Percentiles rank a stretch among this genome's conserved stretches.
Evolutionary conservation across 2,888 invertebrate species (phyloP).

Genomic region (Shargacucullia verbasci): DNA sequence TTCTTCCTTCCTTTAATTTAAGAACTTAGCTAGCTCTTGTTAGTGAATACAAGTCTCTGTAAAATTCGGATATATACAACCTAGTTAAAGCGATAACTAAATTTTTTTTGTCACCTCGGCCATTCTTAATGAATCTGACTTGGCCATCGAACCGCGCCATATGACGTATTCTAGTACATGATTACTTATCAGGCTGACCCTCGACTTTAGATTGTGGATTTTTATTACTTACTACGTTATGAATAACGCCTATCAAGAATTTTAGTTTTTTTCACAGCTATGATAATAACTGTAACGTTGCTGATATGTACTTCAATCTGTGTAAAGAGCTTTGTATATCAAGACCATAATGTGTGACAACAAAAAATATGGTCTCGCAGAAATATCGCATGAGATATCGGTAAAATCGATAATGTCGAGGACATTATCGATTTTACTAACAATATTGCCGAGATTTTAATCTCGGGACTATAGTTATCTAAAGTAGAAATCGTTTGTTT

Average conservation of each 20-base stretch:
- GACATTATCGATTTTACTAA: constrained; percentile 5
- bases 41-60: not conserved
- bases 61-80: not conserved
- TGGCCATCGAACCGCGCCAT: constrained; percentile 61
- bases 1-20: too few relatives aligned
- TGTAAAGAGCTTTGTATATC: not conserved
- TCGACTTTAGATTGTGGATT: constrained; percentile 45
- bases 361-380: not conserved
- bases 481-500: constrained; percentile 21
- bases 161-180: constrained; percentile 40
- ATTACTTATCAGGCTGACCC: constrained; percentile 51
- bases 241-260: constrained; percentile 31
- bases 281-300: constrained; percentile 19
- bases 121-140: constrained; percentile 42
- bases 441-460: constrained; percentile 6
- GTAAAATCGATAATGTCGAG: too few relatives aligned
- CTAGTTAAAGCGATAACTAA: constrained; percentile 6
- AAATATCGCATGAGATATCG: not conserved
- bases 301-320: constrained; percentile 11
- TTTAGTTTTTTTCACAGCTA: constrained; percentile 16
- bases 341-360: not conserved
- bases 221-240: constrained; percentile 35
- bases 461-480: constrained; percentile 5
- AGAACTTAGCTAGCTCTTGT: too few relatives aligned
- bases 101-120: constrained; percentile 23